Conservation (phyloP, 2,888 invertebrate genomes). For the Cerceris ruficornis region DNA sequence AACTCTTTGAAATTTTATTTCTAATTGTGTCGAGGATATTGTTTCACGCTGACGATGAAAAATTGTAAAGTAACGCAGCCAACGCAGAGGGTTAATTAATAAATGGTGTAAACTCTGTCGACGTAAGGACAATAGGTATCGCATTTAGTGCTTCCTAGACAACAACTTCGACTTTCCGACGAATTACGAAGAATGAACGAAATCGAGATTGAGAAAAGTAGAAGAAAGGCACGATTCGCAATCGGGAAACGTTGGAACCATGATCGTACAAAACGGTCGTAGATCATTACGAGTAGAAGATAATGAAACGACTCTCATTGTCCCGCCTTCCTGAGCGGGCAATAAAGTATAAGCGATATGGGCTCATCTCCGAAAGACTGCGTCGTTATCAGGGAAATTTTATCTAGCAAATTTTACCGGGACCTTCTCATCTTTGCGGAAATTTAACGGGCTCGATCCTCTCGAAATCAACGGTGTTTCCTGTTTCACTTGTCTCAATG, state of each 20-base stretch:
- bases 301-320: constrained; percentile 39
- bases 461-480: no score
- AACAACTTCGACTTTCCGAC: constrained; percentile 32
- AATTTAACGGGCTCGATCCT: no score
- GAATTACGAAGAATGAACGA: constrained; percentile 40
- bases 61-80: background rate
- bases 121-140: constrained; percentile 34
- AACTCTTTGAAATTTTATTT: no score
- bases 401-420: constrained; percentile 2
- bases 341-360: constrained; percentile 23
- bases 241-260: constrained; percentile 47
- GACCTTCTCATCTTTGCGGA: no score
- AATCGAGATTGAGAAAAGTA: constrained; percentile 36
- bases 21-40: no score
- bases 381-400: constrained; percentile 33
- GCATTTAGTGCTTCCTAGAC: constrained; percentile 16
- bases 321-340: constrained; percentile 31
- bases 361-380: constrained; percentile 29
- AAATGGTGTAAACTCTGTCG: background rate
- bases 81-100: background rate
- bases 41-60: no score
- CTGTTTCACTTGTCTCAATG: no score
- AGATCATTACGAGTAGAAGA: constrained; percentile 36
- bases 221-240: constrained; percentile 56
- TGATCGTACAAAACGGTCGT: constrained; percentile 15